Conservation (phyloP, 2,113 vertebrate species). For the Melanostigma gelatinosum region DNA sequence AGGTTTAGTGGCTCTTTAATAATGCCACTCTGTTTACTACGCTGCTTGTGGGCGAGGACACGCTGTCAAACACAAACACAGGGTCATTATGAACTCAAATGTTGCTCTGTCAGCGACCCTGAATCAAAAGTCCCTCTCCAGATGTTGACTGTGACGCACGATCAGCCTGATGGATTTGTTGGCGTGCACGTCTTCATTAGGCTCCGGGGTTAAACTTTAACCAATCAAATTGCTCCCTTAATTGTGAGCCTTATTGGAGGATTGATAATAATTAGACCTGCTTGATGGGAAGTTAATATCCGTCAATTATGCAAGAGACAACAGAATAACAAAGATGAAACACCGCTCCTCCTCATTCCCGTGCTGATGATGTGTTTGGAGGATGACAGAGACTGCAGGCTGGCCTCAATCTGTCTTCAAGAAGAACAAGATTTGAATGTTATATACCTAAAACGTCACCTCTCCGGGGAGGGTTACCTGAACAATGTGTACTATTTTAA, state of each 20-base stretch:
- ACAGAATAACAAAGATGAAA: conserved; percentile 87
- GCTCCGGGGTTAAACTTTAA: conserved; percentile 87
- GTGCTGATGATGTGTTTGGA: conserved; percentile 76
- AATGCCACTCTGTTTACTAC: not conserved
- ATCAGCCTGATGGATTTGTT: conserved; percentile 84
- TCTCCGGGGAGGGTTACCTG: conserved; percentile 47
- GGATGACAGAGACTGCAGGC: conserved; percentile 58
- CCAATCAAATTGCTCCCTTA: conserved; percentile 89
- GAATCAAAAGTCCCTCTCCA: conserved; percentile 39
- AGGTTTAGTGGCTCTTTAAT: not conserved
- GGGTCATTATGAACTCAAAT: conserved; percentile 21
- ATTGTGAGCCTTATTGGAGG: conserved; percentile 90
- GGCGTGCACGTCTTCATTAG: conserved; percentile 89
- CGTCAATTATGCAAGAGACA: conserved; percentile 77
- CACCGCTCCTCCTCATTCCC: conserved; percentile 47
- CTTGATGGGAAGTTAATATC: conserved; percentile 83
- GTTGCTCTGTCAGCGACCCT: conserved; percentile 1
- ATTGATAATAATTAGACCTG: conserved; percentile 92
- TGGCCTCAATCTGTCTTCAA: conserved; percentile 73
- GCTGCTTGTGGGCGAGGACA: not conserved
- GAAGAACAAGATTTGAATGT: conserved; percentile 66
- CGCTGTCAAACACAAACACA: not conserved
- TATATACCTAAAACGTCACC: conserved; percentile 51
- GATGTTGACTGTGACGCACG: conserved; percentile 48
- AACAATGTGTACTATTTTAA: conserved; percentile 50